These are phyloP conservation scores for Climacteris rufus DNA, from an alignment of 2,113 vertebrate genomes.

Conservation along the genomic window DNA sequence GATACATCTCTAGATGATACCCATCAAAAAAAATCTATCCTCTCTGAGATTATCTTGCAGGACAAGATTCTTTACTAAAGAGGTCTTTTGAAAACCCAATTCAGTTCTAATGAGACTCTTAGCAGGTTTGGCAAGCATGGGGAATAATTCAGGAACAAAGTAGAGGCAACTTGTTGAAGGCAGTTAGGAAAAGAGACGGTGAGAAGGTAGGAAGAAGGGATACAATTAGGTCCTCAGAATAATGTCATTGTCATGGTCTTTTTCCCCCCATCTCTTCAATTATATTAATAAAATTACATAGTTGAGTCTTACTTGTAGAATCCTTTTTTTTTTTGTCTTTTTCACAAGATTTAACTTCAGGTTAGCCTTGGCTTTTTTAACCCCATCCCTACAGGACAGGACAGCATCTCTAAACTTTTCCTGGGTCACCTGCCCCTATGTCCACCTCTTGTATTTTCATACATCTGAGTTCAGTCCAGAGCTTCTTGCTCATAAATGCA, in stretches of 20 bases:
- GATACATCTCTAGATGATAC: not conserved
- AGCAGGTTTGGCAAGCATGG: not conserved
- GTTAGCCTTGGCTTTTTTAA: not conserved
- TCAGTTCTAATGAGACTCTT: not conserved
- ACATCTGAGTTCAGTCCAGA: not conserved
- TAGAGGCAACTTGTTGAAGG: not conserved
- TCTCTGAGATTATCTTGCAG: not conserved
- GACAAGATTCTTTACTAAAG: not conserved
- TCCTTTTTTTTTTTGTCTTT: not conserved
- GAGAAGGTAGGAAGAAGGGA: not conserved
- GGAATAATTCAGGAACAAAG: not conserved
- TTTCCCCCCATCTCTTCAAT: accelerated
- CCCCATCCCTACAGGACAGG: not conserved
- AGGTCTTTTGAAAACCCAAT: not conserved
- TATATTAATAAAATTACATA: not conserved
- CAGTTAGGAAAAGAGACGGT: not conserved
- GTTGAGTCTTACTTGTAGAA: not conserved
- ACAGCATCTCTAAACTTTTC: not conserved
- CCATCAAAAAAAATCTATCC: not conserved
- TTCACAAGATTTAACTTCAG: not conserved
- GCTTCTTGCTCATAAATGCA: not conserved
- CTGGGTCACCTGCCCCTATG: not conserved
- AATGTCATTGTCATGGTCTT: not conserved
- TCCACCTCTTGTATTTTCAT: not conserved
- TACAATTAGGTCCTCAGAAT: not conserved